phyloP scores from a whole-genome alignment of 2,888 invertebrate genomes.

The Heliconius cydno region DNA sequence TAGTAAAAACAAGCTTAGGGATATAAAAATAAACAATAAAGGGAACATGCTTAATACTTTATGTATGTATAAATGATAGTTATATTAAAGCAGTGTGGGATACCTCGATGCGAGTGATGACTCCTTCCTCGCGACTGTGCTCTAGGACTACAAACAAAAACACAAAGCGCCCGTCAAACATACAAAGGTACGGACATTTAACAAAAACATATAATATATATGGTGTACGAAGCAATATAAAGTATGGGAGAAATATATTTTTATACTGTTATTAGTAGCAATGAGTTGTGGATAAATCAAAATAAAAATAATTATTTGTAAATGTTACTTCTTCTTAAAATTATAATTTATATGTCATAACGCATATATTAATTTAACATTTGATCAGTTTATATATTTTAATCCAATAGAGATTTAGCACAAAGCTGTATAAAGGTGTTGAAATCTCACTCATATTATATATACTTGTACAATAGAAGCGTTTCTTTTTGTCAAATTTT shows the following conservation, averaged over 20 bases:
- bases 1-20: slow-evolving; percentile 28
- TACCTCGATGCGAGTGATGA: slow-evolving; percentile 84
- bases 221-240: slow-evolving; percentile 40
- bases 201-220: slow-evolving; percentile 61
- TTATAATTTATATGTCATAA: background rate
- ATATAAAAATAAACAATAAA: slow-evolving; percentile 34
- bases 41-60: slow-evolving; percentile 39
- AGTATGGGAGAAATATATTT: slow-evolving; percentile 20
- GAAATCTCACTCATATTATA: slow-evolving; percentile 36
- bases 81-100: slow-evolving; percentile 75
- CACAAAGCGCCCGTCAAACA: slow-evolving; percentile 82
- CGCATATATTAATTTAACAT: background rate
- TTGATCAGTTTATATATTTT: background rate
- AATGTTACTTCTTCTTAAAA: background rate
- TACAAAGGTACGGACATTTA: slow-evolving; percentile 68
- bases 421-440: slow-evolving; percentile 29
- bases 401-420: slow-evolving; percentile 30
- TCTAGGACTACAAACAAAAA: slow-evolving; percentile 83
- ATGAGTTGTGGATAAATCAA: background rate
- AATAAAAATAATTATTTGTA: background rate
- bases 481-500: slow-evolving; percentile 5
- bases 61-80: slow-evolving; percentile 42
- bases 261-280: background rate
- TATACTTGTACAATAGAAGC: slow-evolving; percentile 34
- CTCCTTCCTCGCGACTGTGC: slow-evolving; percentile 84